Evolutionary conservation across 1,140 invertebrate genomes (phyloP).

Genomic region (Bombyx mori): ASM3026992v2 NC_085131.1:8752001-8752500

Average conservation of each 20-base stretch:
- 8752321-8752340: conserved; percentile 6
- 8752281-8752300: conserved; percentile 12
- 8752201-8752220: too few species aligned
- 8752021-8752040: too few species aligned
- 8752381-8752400: neutral
- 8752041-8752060: neutral
- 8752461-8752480: conserved; percentile 31
- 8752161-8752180: conserved; percentile 35
- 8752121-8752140: conserved; percentile 3
- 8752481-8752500: too few species aligned
- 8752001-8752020: too few species aligned
- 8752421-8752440: conserved; percentile 23
- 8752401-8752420: conserved; percentile 1
- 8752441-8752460: conserved; percentile 52
- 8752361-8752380: conserved; percentile 2
- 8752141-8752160: conserved; percentile 14
- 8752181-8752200: conserved; percentile 1
- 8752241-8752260: conserved; percentile 11
- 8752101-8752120: conserved; percentile 2
- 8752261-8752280: conserved; percentile 15
- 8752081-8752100: too few species aligned
- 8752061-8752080: neutral
- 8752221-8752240: conserved; percentile 6
- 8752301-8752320: conserved; percentile 10
- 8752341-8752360: neutral